Percentiles rank a stretch among this genome's conserved stretches.
Conservation (phyloP, 2,797 vertebrate species). For the Anguilla pacifica region DNA sequence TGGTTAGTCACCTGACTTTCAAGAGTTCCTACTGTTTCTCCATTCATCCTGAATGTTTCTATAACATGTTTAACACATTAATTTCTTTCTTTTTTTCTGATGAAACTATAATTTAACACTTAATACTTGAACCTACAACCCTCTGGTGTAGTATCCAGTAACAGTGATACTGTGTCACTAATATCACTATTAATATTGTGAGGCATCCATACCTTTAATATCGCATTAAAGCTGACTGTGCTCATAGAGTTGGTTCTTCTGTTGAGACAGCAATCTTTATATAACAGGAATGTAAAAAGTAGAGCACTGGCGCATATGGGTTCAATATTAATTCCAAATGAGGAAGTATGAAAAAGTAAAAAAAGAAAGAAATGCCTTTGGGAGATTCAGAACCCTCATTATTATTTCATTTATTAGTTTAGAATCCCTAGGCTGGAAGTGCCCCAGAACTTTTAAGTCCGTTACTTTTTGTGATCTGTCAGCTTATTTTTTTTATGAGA, state of each 20-base stretch:
- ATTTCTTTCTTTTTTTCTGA: background rate
- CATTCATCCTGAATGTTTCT: background rate
- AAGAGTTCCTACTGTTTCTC: background rate
- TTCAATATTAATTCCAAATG: slow-evolving; percentile 56
- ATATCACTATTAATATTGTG: background rate
- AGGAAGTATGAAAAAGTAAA: slow-evolving; percentile 44
- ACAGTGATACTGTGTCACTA: background rate
- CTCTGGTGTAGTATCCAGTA: background rate
- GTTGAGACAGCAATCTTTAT: slow-evolving; percentile 46
- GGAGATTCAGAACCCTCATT: slow-evolving; percentile 52
- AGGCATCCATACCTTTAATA: background rate
- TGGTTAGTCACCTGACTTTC: background rate
- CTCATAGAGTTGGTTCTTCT: slow-evolving; percentile 44
- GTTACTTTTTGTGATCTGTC: slow-evolving; percentile 57
- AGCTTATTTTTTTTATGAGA: slow-evolving; percentile 55
- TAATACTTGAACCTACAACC: background rate
- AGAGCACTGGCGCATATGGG: slow-evolving; percentile 42
- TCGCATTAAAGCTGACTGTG: slow-evolving; percentile 16
- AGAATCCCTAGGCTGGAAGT: slow-evolving; percentile 57
- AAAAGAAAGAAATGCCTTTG: slow-evolving; percentile 30
- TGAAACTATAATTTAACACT: background rate
- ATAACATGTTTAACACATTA: background rate
- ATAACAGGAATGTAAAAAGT: slow-evolving; percentile 41
- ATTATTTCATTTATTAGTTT: slow-evolving; percentile 59
- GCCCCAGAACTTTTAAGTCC: slow-evolving; percentile 59